phyloP scores from a whole-genome alignment of 2,888 invertebrate species.

The Eurytoma californica region DNA sequence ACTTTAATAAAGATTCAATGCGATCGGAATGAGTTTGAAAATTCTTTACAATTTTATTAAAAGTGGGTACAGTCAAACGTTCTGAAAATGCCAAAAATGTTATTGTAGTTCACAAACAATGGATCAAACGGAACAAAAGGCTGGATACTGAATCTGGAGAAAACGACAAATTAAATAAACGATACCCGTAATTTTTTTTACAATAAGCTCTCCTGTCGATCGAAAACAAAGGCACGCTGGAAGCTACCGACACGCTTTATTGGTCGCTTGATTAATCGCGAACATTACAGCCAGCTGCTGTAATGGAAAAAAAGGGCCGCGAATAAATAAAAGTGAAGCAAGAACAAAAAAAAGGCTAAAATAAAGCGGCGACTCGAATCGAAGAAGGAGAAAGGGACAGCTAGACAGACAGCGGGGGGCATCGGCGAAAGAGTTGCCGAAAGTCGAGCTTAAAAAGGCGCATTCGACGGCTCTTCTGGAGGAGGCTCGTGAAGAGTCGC shows the following conservation, averaged over 20 bases:
- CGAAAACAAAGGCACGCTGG: constrained; percentile 4
- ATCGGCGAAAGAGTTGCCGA: constrained; percentile 1
- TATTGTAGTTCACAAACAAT: no score
- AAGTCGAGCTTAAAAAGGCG: constrained; percentile 34
- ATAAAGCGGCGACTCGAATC: background rate
- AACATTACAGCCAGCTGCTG: constrained; percentile 8
- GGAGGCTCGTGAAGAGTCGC: constrained; percentile 20
- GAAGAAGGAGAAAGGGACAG: background rate
- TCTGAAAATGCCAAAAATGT: no score
- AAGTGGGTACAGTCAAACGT: no score
- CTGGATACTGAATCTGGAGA: no score
- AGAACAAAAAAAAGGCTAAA: constrained; percentile 10
- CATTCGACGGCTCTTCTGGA: constrained; percentile 31
- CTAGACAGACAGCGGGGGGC: background rate
- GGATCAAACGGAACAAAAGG: no score
- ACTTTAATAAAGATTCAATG: no score
- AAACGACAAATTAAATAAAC: no score
- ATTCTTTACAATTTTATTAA: no score
- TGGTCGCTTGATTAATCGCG: constrained; percentile 24
- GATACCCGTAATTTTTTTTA: no score
- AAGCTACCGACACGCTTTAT: constrained; percentile 12
- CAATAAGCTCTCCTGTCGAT: background rate
- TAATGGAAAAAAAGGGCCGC: background rate
- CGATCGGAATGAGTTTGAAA: no score
- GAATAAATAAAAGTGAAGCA: background rate